Conservation (phyloP, 2,113 vertebrate genomes). For the Sitta europaea region DNA sequence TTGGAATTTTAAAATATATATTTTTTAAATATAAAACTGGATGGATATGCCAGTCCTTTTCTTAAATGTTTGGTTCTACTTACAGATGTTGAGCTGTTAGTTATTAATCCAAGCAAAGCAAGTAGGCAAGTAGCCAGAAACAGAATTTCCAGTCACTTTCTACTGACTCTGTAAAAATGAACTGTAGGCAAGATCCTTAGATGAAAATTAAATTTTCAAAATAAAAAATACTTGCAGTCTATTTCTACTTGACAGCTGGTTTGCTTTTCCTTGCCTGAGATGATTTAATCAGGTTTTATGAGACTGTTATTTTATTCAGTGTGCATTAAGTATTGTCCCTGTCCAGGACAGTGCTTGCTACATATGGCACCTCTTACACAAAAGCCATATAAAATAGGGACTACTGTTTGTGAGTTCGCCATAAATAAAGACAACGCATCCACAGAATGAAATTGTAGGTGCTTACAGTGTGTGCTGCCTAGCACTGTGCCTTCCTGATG, state of each 20-base stretch:
- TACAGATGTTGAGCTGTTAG: neutral
- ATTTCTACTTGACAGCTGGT: neutral
- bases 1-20: neutral
- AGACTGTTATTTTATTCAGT: neutral
- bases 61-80: neutral
- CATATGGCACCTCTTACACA: neutral
- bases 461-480: neutral
- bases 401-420: neutral
- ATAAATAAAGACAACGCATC: neutral
- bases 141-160: neutral
- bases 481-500: neutral
- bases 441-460: neutral
- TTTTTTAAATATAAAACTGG: neutral
- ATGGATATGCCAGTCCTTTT: neutral
- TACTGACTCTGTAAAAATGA: neutral
- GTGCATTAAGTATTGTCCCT: neutral
- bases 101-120: neutral
- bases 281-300: neutral
- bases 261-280: neutral
- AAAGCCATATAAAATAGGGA: neutral
- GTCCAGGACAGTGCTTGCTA: neutral
- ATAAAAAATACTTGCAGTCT: neutral
- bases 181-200: neutral
- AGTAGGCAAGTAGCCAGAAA: neutral
- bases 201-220: neutral